A percentile compares a stretch with the other conserved stretches of the same genome.
These are phyloP conservation scores for Etheostoma cragini DNA, from an alignment of 2,113 vertebrate genomes.

Conservation along the genomic window DNA sequence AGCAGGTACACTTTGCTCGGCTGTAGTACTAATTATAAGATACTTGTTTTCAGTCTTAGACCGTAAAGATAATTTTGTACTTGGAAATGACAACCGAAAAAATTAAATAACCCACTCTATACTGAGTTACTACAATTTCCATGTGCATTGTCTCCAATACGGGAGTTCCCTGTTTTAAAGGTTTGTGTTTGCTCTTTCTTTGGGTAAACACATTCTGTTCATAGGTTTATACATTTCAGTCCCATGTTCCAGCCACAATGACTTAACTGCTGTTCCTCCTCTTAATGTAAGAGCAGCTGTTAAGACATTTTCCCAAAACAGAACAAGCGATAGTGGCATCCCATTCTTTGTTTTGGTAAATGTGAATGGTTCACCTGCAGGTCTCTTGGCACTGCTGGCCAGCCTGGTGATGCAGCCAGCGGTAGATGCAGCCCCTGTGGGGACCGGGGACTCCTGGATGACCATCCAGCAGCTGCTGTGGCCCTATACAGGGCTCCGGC, in stretches of 20 bases:
- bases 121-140: background rate
- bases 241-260: too few relatives aligned
- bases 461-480: conserved; percentile 93
- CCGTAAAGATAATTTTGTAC: background rate
- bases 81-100: background rate
- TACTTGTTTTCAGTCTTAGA: background rate
- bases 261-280: background rate
- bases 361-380: conserved; percentile 50
- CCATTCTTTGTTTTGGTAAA: background rate
- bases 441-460: conserved; percentile 90
- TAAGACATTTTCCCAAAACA: background rate
- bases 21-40: background rate
- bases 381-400: conserved; percentile 88
- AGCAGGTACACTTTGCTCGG: conserved; percentile 70
- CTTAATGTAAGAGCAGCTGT: background rate
- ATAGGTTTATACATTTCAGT: too few relatives aligned
- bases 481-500: conserved; percentile 89
- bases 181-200: background rate
- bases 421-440: conserved; percentile 89
- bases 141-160: background rate
- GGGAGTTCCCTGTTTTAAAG: background rate
- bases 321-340: background rate
- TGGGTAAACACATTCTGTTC: background rate
- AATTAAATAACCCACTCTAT: background rate
- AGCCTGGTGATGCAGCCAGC: conserved; percentile 89